Evolutionary conservation across 2,113 vertebrate species (phyloP).

Genomic region (Thamnaconus septentrionalis): DNA sequence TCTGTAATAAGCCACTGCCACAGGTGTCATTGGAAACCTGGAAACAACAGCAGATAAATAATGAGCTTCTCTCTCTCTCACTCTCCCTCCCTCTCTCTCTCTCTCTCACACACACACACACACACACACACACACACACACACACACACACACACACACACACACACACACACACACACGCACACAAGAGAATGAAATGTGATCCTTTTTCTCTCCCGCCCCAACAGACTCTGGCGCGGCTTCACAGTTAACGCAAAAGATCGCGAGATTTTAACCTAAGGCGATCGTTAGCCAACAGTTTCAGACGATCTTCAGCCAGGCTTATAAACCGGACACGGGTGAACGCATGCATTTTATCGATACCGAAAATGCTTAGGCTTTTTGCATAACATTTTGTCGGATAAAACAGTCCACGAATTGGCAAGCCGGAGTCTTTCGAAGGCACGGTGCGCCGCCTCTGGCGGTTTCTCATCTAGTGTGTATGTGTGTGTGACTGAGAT

Average conservation of each 20-base stretch:
- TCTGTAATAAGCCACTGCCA: too few species aligned
- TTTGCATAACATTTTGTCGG: background rate
- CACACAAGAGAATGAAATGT: background rate
- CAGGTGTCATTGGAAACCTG: too few species aligned
- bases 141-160: too few species aligned
- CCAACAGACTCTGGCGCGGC: background rate
- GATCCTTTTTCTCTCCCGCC: background rate
- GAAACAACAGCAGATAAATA: too few species aligned
- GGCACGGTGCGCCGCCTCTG: background rate
- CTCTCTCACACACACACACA: too few species aligned
- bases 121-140: too few species aligned
- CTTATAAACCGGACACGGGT: background rate
- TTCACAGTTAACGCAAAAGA: background rate
- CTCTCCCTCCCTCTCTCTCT: too few species aligned
- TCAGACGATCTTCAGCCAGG: background rate
- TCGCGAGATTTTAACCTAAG: constrained; percentile 13
- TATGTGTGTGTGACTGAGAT: background rate
- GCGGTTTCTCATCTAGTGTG: too few species aligned
- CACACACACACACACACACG: background rate
- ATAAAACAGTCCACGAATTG: too few species aligned
- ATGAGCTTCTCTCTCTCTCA: too few species aligned
- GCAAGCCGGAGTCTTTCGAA: background rate
- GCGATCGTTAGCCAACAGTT: background rate
- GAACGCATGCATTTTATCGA: background rate
- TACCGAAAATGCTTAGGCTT: background rate